phyloP scores from a whole-genome alignment of 2,113 vertebrate genomes.

The Pardalotus punctatus region DNA sequence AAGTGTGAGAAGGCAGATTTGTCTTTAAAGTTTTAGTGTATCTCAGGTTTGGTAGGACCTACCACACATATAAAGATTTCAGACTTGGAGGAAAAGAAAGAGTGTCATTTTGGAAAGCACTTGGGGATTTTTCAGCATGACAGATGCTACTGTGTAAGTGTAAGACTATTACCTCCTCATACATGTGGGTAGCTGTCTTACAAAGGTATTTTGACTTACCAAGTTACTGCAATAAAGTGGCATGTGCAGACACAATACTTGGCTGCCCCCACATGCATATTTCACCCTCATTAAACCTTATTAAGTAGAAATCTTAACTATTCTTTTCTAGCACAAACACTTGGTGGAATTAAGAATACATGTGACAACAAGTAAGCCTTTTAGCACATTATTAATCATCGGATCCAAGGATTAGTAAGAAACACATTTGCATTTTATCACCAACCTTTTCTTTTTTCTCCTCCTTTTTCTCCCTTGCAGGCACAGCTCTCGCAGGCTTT shows the following conservation, averaged over 20 bases:
- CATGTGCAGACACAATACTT: conserved; percentile 31
- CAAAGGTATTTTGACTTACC: conserved; percentile 28
- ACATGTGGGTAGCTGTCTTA: background rate
- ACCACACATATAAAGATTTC: background rate
- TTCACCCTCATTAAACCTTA: conserved; percentile 27
- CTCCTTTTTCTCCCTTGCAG: conserved; percentile 62
- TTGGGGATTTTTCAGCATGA: conserved; percentile 36
- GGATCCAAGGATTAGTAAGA: background rate
- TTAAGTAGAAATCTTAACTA: background rate
- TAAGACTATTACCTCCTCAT: conserved; percentile 17
- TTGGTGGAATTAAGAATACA: background rate
- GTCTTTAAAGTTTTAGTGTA: background rate
- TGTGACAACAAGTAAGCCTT: background rate
- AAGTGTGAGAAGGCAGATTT: background rate
- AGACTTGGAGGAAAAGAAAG: background rate
- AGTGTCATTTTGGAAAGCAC: background rate
- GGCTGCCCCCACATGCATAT: conserved; percentile 25
- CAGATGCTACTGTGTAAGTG: conserved; percentile 15
- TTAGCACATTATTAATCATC: background rate
- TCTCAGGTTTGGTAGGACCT: background rate
- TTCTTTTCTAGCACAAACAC: background rate
- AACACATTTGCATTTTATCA: background rate
- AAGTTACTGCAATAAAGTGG: background rate
- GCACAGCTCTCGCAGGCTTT: conserved; percentile 95
- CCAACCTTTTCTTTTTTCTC: background rate